Evolutionary conservation across 2,797 vertebrate species (phyloP), one percentile per base, ranked within the genome.

Genomic region (Tadarida brasiliensis): DNA sequence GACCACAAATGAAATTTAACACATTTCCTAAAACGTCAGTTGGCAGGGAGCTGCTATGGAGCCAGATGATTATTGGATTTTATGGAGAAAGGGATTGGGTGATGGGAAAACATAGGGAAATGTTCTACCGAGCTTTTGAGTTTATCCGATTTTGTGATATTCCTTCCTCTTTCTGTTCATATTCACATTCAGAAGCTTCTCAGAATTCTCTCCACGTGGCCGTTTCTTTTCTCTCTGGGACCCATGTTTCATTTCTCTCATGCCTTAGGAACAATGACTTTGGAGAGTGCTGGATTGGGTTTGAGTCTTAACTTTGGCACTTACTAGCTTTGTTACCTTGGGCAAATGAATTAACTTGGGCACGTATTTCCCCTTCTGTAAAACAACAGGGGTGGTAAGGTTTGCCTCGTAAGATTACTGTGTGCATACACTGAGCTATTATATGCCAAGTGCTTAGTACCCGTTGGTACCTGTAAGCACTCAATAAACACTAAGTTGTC

Each of bases 301-400:
- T 63, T 93, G 56, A n/a, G 47, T 90, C 82, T 94, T 91, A 67
- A 67, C 73, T 90, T 94, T 51, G 91, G 7, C 47, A 85, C 70
- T 94, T 94, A 90, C 22, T 85, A 91, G 63, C 73, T 95, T 89
- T 96, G 81, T 90, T 82, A 90, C 63, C 92, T 78, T 51, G 73
- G 51, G 30, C 54, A 95, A 90, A 93, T 81, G 71, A 88, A 61
- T 61, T 35, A 49, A 57, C 51, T 59, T 57, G 54, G 49, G 44
- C 12, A 9, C 82, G 15, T 33, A 51, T 80, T 91, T 86, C 28
- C 24, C 87, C 30, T 94, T 94, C 59, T 71, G 30, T 73, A 87
- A 87, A 65, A 71, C 16, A 65, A 71, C 16, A 39, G 51, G 56
- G 89, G 74, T 56, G 65, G 54, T 33, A 67, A 71, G 51, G 39